phyloP scores from a whole-genome alignment of 1,140 invertebrate species.

The Trichomalopsis sarcophagae region DNA sequence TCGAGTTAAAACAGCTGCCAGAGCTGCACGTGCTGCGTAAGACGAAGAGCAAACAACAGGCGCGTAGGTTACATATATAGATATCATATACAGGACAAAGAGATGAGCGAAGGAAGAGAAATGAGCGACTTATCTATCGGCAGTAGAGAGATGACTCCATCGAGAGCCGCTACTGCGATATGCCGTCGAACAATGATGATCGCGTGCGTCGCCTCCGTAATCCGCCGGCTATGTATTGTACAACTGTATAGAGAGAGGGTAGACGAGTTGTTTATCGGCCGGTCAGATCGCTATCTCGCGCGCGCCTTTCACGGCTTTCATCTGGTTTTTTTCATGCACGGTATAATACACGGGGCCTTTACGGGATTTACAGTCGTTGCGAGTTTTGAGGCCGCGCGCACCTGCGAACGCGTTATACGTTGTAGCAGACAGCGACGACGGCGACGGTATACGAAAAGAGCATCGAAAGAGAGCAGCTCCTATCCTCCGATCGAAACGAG shows the following conservation, averaged over 20 bases:
- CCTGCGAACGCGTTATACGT: not conserved
- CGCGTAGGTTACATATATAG: not conserved
- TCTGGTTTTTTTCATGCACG: not conserved
- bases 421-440: not conserved
- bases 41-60: slow-evolving; percentile 7
- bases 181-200: slow-evolving; percentile 7
- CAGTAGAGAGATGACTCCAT: not conserved
- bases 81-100: not conserved
- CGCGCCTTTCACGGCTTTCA: slow-evolving; percentile 1
- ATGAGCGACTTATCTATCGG: slow-evolving; percentile 17
- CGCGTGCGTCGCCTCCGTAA: not conserved
- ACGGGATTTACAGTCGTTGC: slow-evolving; percentile 17
- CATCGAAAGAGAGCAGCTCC: not conserved
- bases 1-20: not conserved
- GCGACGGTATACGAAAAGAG: not conserved
- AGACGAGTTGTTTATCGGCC: not conserved
- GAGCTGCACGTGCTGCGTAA: slow-evolving; percentile 7
- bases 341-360: not conserved
- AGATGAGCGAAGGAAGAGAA: not conserved
- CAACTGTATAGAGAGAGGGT: not conserved
- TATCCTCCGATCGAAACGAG: slow-evolving; percentile 17
- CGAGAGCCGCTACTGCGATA: not conserved
- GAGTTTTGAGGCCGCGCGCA: not conserved
- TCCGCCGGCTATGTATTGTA: not conserved
- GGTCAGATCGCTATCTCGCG: slow-evolving; percentile 20